Evolutionary conservation across 2,113 vertebrate genomes (phyloP).

Genomic region (Gnathonemus echidnorhynchus): DNA sequence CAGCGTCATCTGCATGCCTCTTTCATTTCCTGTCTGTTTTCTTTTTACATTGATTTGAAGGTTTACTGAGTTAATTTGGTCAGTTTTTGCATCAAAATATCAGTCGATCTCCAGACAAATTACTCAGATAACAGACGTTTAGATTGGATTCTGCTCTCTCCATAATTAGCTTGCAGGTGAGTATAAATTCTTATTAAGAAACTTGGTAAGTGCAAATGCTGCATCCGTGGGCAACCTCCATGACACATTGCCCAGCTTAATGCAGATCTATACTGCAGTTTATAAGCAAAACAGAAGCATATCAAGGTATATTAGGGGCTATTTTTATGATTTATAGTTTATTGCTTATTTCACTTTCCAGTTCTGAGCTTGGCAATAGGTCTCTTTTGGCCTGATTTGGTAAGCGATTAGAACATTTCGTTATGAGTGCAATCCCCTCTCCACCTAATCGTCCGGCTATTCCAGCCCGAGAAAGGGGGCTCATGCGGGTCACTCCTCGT

Average conservation of each 20-base stretch:
- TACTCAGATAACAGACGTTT: constrained; percentile 56
- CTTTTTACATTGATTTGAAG: neutral
- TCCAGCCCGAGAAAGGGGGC: neutral
- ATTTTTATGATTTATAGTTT: neutral
- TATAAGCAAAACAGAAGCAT: neutral
- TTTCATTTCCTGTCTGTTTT: neutral
- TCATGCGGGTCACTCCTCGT: neutral
- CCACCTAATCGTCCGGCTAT: neutral
- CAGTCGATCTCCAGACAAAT: constrained; percentile 62
- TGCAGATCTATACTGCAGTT: constrained; percentile 41
- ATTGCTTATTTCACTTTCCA: neutral
- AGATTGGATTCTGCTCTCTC: constrained; percentile 62
- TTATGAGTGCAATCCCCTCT: neutral
- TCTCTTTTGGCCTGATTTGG: neutral
- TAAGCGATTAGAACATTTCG: neutral
- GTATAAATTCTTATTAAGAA: constrained; percentile 79
- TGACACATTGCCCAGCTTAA: constrained; percentile 53
- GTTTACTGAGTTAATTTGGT: constrained; percentile 43
- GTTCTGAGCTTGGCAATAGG: neutral
- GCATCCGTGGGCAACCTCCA: constrained; percentile 62
- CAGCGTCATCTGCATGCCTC: neutral
- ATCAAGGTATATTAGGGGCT: neutral
- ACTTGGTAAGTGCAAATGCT: constrained; percentile 70
- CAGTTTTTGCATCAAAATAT: constrained; percentile 58
- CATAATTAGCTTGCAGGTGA: constrained; percentile 80